A percentile compares a stretch with the other conserved stretches of the same genome.
Conservation (phyloP, 2,113 vertebrate species). For the Nymphicus hollandicus region DNA sequence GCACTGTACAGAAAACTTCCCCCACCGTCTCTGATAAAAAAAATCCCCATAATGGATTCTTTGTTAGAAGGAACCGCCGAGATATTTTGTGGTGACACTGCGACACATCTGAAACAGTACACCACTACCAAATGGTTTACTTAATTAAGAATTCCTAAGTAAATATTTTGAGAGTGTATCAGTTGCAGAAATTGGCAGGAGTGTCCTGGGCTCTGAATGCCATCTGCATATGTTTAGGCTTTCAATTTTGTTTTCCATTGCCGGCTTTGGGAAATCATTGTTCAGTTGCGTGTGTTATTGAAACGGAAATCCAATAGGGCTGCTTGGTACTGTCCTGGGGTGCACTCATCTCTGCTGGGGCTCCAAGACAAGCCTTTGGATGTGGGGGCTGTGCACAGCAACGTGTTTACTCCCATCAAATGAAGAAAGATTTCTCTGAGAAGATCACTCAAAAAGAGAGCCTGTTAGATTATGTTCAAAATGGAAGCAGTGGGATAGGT, state of each 20-base stretch:
- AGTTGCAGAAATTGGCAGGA: slow-evolving; percentile 51
- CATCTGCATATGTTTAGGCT: slow-evolving; percentile 54
- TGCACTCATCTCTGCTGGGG: neutral
- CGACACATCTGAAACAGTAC: slow-evolving; percentile 43
- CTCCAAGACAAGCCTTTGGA: neutral
- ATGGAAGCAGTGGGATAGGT: neutral
- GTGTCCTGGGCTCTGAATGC: neutral
- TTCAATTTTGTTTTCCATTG: slow-evolving; percentile 36
- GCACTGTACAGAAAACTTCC: neutral
- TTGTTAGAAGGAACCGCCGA: slow-evolving; percentile 20
- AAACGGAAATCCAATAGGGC: neutral
- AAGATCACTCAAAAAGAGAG: neutral
- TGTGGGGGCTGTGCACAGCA: neutral
- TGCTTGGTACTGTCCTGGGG: neutral
- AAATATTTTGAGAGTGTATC: slow-evolving; percentile 62
- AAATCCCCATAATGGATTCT: slow-evolving; percentile 24
- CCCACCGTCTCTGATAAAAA: neutral
- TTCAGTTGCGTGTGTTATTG: neutral
- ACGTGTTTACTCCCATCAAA: rapidly evolving
- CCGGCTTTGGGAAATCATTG: neutral
- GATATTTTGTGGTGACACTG: slow-evolving; percentile 31
- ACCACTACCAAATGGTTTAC: slow-evolving; percentile 17
- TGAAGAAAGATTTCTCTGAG: neutral
- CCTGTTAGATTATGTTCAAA: neutral
- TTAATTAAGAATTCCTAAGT: slow-evolving; percentile 69